Evolutionary conservation across 2,888 invertebrate species (phyloP).

Genomic region (Horisme vitalbata): DNA sequence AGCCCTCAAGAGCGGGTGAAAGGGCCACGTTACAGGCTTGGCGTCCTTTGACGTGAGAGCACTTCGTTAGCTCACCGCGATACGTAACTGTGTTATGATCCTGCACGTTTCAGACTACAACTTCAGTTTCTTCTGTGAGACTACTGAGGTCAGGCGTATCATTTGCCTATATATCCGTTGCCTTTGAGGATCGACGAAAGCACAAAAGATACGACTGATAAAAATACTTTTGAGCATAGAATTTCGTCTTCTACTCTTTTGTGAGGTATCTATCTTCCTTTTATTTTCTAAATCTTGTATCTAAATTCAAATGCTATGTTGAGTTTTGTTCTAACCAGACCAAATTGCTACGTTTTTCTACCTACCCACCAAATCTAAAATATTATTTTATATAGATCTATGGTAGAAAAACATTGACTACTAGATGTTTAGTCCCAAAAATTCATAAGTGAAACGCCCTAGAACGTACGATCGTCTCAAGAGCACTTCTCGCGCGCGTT

Average conservation of each 20-base stretch:
- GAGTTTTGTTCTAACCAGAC: no score
- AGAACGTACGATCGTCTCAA: conserved; percentile 20
- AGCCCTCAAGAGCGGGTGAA: conserved; percentile 42
- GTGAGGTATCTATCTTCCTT: no score
- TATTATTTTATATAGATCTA: no score
- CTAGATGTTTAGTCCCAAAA: background rate
- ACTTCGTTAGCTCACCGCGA: conserved; percentile 58
- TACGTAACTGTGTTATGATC: conserved; percentile 55
- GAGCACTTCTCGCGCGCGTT: conserved; percentile 21
- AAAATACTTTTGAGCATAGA: no score
- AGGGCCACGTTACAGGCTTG: conserved; percentile 46
- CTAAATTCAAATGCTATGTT: no score
- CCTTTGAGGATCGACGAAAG: conserved; percentile 3
- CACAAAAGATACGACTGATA: background rate
- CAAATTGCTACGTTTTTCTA: no score
- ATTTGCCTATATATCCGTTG: no score
- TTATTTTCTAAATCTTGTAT: no score
- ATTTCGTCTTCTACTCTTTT: no score
- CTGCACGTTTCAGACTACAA: conserved; percentile 45
- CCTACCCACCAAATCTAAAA: no score
- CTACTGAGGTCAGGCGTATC: conserved; percentile 17
- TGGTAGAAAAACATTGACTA: no score
- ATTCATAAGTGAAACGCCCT: conserved; percentile 10
- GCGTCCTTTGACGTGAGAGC: conserved; percentile 52
- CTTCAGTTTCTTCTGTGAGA: conserved; percentile 27